Evolutionary conservation across 2,888 invertebrate species (phyloP).

Genomic region (Mantis religiosa): DNA sequence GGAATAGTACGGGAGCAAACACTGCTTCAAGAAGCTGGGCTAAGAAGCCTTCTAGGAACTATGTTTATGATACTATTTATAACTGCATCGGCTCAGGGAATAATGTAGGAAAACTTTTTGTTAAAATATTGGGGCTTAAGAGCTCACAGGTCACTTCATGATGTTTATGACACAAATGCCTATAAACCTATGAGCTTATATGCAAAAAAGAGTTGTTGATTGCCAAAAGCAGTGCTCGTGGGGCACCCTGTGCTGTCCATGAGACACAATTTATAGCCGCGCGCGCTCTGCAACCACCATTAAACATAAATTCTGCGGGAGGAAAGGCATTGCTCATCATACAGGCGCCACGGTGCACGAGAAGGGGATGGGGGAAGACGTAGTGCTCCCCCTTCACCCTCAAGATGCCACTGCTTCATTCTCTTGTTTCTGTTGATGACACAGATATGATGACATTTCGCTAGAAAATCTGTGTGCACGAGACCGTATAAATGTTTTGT

Average conservation of each 20-base stretch:
- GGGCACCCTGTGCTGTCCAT: not conserved
- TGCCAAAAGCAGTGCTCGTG: not conserved
- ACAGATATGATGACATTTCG: not conserved
- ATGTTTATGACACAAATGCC: too few species aligned
- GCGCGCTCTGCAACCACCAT: not conserved
- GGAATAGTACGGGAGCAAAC: too few species aligned
- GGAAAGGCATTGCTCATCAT: slow-evolving; percentile 8
- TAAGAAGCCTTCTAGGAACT: too few species aligned
- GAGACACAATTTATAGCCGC: slow-evolving; percentile 1
- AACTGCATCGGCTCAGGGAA: too few species aligned
- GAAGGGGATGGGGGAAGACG: not conserved
- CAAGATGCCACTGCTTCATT: not conserved
- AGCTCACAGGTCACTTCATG: too few species aligned
- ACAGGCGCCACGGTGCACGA: not conserved
- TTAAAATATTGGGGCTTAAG: too few species aligned
- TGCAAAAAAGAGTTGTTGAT: too few species aligned
- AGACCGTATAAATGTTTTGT: not conserved
- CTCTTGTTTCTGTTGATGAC: slow-evolving; percentile 2
- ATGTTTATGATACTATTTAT: too few species aligned
- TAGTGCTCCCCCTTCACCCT: not conserved
- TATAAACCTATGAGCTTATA: too few species aligned
- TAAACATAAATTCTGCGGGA: slow-evolving; percentile 11
- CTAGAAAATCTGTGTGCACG: not conserved
- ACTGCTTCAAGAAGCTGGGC: too few species aligned
- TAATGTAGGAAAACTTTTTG: too few species aligned